Conservation (phyloP, 2,113 vertebrate genomes). For the Poeciliopsis occidentalis region DNA sequence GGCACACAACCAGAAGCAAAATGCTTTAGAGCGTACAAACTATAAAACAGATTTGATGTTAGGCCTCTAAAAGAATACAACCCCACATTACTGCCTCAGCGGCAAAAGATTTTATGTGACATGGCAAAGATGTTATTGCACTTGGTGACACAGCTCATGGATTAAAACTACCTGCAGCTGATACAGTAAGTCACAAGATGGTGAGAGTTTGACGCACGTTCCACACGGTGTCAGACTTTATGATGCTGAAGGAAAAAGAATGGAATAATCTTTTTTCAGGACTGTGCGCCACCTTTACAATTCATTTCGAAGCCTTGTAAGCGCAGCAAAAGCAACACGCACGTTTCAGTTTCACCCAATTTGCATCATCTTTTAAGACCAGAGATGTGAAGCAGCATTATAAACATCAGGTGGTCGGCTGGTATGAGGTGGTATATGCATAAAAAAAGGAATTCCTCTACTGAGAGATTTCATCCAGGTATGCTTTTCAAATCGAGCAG, state of each 20-base stretch:
- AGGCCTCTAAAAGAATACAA: slow-evolving; percentile 22
- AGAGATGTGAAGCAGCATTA: slow-evolving; percentile 14
- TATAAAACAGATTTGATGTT: slow-evolving; percentile 18
- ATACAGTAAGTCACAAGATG: neutral
- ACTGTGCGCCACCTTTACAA: neutral
- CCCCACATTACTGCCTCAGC: neutral
- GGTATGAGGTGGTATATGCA: too few species aligned
- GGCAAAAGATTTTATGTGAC: slow-evolving; percentile 16
- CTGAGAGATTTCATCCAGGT: too few species aligned
- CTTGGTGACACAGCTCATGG: neutral
- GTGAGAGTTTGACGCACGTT: slow-evolving; percentile 20
- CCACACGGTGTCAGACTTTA: slow-evolving; percentile 3
- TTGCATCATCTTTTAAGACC: slow-evolving; percentile 23
- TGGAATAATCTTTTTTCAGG: slow-evolving; percentile 25
- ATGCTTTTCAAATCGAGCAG: too few species aligned
- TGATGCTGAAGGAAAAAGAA: slow-evolving; percentile 4
- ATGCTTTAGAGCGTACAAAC: slow-evolving; percentile 8
- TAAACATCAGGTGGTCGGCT: slow-evolving; percentile 15
- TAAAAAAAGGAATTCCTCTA: too few species aligned
- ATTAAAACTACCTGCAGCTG: neutral
- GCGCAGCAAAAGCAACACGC: neutral
- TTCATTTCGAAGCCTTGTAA: neutral
- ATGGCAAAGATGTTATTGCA: neutral
- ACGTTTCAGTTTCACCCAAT: slow-evolving; percentile 10
- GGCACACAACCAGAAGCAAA: neutral